Conservation (phyloP, 1,140 invertebrate species). For the Wiebesia pumilae region DNA sequence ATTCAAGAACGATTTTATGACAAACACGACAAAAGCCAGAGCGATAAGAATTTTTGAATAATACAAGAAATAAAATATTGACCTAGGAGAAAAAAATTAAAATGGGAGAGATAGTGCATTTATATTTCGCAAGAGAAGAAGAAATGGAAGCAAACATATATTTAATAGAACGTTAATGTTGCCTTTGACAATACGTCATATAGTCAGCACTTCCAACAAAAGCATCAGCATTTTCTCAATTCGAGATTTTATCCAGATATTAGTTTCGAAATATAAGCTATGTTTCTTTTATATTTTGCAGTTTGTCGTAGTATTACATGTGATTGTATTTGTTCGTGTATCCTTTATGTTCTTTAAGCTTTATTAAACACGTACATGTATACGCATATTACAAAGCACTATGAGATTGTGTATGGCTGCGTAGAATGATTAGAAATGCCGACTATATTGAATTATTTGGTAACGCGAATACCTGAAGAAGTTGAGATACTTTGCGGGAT, state of each 20-base stretch:
- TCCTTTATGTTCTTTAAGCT: slow-evolving; percentile 3
- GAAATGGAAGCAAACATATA: too few species aligned
- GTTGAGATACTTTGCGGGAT: neutral
- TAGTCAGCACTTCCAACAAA: slow-evolving; percentile 20
- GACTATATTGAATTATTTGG: slow-evolving; percentile 12
- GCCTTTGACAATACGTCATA: neutral
- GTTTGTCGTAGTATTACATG: too few species aligned
- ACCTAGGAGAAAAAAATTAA: too few species aligned
- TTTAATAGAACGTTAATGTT: neutral
- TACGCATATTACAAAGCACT: too few species aligned
- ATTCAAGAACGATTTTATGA: too few species aligned
- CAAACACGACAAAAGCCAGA: too few species aligned
- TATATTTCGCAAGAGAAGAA: too few species aligned
- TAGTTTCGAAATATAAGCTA: neutral
- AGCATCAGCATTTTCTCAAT: slow-evolving; percentile 25
- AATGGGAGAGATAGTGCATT: too few species aligned
- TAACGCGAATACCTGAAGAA: neutral
- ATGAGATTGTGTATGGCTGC: too few species aligned
- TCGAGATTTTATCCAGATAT: neutral
- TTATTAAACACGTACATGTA: neutral
- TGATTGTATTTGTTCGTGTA: neutral
- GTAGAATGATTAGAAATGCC: neutral
- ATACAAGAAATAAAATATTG: too few species aligned
- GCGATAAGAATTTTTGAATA: too few species aligned
- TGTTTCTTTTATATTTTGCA: too few species aligned